Evolutionary conservation across 1,140 invertebrate species (phyloP).

Genomic region (Nasonia giraulti): DNA sequence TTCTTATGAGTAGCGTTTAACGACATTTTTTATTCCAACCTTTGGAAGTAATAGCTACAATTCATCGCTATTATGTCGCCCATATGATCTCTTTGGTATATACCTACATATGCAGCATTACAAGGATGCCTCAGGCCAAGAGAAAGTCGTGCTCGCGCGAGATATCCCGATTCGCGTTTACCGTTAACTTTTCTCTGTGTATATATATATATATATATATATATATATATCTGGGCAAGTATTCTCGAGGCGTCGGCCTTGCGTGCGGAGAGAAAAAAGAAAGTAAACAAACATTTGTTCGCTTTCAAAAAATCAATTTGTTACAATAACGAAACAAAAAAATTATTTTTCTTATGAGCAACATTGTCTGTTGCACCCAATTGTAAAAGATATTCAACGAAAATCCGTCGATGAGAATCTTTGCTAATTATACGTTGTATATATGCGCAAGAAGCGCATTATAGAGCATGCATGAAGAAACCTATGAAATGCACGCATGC

Average conservation of each 20-base stretch:
- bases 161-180: not conserved
- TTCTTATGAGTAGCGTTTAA: too few relatives aligned
- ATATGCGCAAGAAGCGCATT: not conserved
- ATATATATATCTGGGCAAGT: not conserved
- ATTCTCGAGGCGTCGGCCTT: not conserved
- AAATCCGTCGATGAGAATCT: not conserved
- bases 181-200: slow-evolving; percentile 33
- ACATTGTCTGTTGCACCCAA: too few relatives aligned
- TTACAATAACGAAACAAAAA: too few relatives aligned
- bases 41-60: too few relatives aligned
- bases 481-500: slow-evolving; percentile 37
- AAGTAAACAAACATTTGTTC: too few relatives aligned
- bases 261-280: too few relatives aligned
- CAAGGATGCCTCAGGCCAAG: not conserved
- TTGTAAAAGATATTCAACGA: not conserved
- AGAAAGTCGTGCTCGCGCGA: slow-evolving; percentile 20
- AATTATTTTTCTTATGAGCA: too few relatives aligned
- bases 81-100: too few relatives aligned
- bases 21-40: too few relatives aligned
- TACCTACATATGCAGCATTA: too few relatives aligned
- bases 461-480: not conserved
- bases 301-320: too few relatives aligned
- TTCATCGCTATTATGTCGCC: too few relatives aligned
- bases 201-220: not conserved
- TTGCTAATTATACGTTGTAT: not conserved